Evolutionary conservation across 1,140 invertebrate genomes (phyloP).

Genomic region (Muscidifurax raptorellus): DNA sequence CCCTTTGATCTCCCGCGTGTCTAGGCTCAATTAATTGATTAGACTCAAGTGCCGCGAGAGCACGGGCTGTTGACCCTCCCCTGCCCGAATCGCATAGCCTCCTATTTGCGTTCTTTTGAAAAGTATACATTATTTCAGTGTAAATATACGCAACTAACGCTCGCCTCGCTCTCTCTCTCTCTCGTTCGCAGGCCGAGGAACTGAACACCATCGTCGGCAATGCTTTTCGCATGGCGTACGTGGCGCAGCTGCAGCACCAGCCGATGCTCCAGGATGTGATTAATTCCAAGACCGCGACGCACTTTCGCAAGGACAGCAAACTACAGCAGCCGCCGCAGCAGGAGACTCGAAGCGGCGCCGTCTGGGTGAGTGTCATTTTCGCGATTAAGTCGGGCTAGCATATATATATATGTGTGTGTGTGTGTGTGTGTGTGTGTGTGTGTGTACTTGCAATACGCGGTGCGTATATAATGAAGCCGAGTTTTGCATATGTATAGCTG

Average conservation of each 20-base stretch:
- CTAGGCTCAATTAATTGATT: conserved; percentile 8
- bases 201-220: conserved; percentile 91
- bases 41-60: background rate
- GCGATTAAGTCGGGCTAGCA: conserved; percentile 36
- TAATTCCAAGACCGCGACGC: conserved; percentile 71
- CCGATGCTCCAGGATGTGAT: conserved; percentile 77
- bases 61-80: background rate
- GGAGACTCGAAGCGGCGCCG: conserved; percentile 58
- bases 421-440: too few relatives aligned
- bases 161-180: too few relatives aligned
- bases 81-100: too few relatives aligned
- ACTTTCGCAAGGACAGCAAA: conserved; percentile 69
- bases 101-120: too few relatives aligned
- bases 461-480: too few relatives aligned
- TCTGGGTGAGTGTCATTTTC: conserved; percentile 77
- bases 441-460: too few relatives aligned
- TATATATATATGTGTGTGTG: too few relatives aligned
- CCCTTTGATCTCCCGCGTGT: background rate
- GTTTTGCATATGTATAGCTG: too few relatives aligned
- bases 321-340: conserved; percentile 6
- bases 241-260: conserved; percentile 86
- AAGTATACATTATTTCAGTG: too few relatives aligned
- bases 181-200: conserved; percentile 84
- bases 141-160: too few relatives aligned
- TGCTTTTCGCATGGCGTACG: conserved; percentile 94